Conservation (phyloP, 2,888 invertebrate species). For the Lumbricus terrestris region DNA sequence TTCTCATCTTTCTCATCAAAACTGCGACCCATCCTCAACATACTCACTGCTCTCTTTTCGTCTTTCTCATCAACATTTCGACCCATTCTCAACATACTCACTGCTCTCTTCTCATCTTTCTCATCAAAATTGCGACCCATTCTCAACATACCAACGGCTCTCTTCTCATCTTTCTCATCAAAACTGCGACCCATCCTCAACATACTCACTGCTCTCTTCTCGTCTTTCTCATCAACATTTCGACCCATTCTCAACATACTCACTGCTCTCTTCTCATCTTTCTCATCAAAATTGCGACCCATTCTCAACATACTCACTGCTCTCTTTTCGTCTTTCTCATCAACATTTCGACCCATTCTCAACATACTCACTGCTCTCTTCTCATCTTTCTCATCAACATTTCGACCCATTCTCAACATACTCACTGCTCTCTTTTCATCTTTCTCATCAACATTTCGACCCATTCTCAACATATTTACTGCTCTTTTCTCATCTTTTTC, state of each 20-base stretch:
- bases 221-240: slow-evolving; percentile 8
- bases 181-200: slow-evolving; percentile 6
- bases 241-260: slow-evolving; percentile 20
- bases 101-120: slow-evolving; percentile 21
- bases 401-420: slow-evolving; percentile 23
- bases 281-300: slow-evolving; percentile 16
- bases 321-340: slow-evolving; percentile 3
- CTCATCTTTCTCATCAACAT: slow-evolving; percentile 8
- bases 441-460: slow-evolving; percentile 4
- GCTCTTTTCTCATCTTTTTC: slow-evolving; percentile 14
- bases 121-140: slow-evolving; percentile 16
- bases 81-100: slow-evolving; percentile 31
- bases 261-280: background rate
- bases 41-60: background rate
- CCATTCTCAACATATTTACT: slow-evolving; percentile 4
- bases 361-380: slow-evolving; percentile 23
- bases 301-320: slow-evolving; percentile 29
- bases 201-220: slow-evolving; percentile 11
- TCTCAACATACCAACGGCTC: slow-evolving; percentile 23
- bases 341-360: slow-evolving; percentile 16
- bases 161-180: slow-evolving; percentile 19
- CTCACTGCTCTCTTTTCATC: slow-evolving; percentile 3
- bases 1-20: slow-evolving; percentile 12
- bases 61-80: background rate
- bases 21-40: slow-evolving; percentile 9